A percentile compares a stretch with the other conserved stretches of the same genome.
phyloP scores from a whole-genome alignment of 2,113 vertebrate genomes.

The Melanocharis versteri region DNA sequence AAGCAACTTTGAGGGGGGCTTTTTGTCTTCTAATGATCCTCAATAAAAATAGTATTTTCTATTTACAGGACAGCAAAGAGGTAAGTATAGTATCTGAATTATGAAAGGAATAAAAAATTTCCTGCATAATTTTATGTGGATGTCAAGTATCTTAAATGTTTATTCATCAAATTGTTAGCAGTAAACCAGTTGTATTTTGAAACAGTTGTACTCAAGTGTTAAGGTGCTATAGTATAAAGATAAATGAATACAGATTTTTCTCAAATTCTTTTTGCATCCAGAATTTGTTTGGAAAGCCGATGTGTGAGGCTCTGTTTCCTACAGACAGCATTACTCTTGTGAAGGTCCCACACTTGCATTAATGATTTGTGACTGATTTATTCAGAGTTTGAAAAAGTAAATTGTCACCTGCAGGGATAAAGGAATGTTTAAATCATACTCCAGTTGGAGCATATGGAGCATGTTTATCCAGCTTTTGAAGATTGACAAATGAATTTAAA shows the following conservation, averaged over 20 bases:
- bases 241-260: not conserved
- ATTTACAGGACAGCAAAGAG: constrained; percentile 70
- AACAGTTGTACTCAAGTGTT: not conserved
- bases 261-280: not conserved
- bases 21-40: not conserved
- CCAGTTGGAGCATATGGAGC: not conserved
- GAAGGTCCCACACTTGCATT: not conserved
- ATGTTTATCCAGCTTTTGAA: not conserved
- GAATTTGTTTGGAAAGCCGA: not conserved
- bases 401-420: not conserved
- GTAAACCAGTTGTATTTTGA: not conserved
- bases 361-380: not conserved
- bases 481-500: not conserved
- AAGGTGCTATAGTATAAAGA: not conserved
- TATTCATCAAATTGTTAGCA: not conserved
- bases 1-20: not conserved
- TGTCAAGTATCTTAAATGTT: not conserved
- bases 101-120: constrained; percentile 14
- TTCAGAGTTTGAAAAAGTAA: not conserved
- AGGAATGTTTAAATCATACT: not conserved
- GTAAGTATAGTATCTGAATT: constrained; percentile 53
- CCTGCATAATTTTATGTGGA: not conserved
- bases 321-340: not conserved
- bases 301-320: not conserved
- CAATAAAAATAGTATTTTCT: constrained; percentile 26